Base-by-base conservation (phyloP, 2,113 vertebrate species). In the Eptesicus fuscus region DNA sequence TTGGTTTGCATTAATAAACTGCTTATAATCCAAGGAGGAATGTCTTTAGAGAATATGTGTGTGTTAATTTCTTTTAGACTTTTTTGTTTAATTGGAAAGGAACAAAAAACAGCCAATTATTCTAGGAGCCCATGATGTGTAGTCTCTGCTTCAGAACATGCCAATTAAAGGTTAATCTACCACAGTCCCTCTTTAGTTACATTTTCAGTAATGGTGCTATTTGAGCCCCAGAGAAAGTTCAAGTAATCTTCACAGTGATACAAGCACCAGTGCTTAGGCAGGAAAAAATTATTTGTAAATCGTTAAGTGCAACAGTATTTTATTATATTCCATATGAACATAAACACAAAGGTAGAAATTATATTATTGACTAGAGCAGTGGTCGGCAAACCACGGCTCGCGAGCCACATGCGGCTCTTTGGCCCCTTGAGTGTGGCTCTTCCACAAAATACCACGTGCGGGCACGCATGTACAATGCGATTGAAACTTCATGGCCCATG, bases 1-100 rank as follows among this genome's bases (percentile, higher is more conserved):
- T 96, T 95, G 35, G 4, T 93, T 95, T 95, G 65, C 51, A 73
- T 70, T 93, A 63, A 37, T 84, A 65, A 14, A 44, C 18, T 67
- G n/a, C n/a, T 71, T 83, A 35, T 80, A 88, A 93, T 76, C 30
- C 51, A 88, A 22, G 20, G 47, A 83, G 40, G 9, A 88, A 56
- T 88, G 37, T 71, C 76, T 56, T 74, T 49, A 71, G 20, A 2
- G 4, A n/a, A 7, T 49, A 2, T 47, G 1, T 90, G 8, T 79
- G 5, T 87, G 56, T 74, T 30, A 77, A 42, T 86, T 80, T 96
- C 22, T 93, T 88, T 17, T 73, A 65, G 37, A 28, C 40, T 83
- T 94, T 65, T 65, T 65, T 65, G 6, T 65, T n/a, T 65, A 65
- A 73, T n/a, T 49, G 7, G 2, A 67, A 70, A 91, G 53, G 25